These are phyloP conservation scores for Pandemis corylana DNA, from an alignment of 2,888 invertebrate species.

Conservation along the genomic window DNA sequence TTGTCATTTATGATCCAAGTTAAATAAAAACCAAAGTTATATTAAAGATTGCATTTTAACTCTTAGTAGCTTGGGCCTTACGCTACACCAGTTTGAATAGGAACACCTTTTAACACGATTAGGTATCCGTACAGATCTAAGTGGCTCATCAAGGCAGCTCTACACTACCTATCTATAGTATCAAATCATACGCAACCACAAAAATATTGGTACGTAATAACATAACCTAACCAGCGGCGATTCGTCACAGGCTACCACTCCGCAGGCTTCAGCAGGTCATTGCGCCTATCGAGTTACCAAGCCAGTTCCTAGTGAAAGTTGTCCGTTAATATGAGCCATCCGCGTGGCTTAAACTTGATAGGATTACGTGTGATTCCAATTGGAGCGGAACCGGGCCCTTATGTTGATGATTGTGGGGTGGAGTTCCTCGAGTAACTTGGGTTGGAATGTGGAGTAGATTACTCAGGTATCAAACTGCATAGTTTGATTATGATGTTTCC, in stretches of 20 bases:
- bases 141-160: too few relatives aligned
- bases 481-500: neutral
- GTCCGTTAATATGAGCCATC: constrained; percentile 47
- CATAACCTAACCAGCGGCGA: neutral
- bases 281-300: constrained; percentile 37
- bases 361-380: constrained; percentile 25
- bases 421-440: neutral
- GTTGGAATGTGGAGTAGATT: neutral
- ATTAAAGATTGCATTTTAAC: too few relatives aligned
- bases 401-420: neutral
- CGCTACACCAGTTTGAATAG: too few relatives aligned
- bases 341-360: constrained; percentile 35
- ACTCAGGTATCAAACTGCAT: neutral
- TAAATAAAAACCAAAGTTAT: too few relatives aligned
- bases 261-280: constrained; percentile 31
- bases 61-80: too few relatives aligned
- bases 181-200: too few relatives aligned
- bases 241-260: constrained; percentile 19
- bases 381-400: constrained; percentile 24
- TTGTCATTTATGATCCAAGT: too few relatives aligned
- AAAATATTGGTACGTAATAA: neutral
- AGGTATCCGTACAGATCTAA: too few relatives aligned
- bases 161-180: too few relatives aligned
- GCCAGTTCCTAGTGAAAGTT: constrained; percentile 52
- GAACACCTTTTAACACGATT: too few relatives aligned